Evolutionary conservation across 1,140 invertebrate genomes (phyloP).

Genomic region (Colletes latitarsis): DNA sequence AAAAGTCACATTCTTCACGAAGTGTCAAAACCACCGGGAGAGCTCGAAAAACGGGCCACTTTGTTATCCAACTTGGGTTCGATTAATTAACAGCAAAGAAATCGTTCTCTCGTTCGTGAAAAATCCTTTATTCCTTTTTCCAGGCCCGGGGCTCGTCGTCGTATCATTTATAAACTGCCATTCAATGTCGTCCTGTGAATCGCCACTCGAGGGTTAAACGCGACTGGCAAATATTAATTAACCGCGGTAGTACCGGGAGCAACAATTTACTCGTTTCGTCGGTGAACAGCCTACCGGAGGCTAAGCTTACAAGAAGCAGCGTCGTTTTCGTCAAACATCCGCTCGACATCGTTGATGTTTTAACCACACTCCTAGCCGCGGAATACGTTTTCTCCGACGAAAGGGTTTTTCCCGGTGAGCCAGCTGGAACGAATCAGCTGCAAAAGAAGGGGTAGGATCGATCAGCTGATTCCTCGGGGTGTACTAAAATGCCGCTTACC

Average conservation of each 20-base stretch:
- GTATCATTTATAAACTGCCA: neutral
- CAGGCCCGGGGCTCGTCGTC: neutral
- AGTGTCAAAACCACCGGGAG: constrained; percentile 37
- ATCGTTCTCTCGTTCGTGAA: neutral
- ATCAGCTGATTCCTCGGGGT: constrained; percentile 63
- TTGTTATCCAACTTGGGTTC: constrained; percentile 34
- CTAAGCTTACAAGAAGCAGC: too few relatives aligned
- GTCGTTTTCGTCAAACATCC: neutral
- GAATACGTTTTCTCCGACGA: neutral
- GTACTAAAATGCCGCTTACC: constrained; percentile 58
- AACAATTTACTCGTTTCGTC: constrained; percentile 1
- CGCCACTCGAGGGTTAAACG: neutral
- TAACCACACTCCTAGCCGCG: too few relatives aligned
- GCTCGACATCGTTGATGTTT: neutral
- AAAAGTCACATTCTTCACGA: constrained; percentile 31
- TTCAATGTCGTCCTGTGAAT: neutral
- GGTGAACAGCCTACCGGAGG: neutral
- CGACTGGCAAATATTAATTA: constrained; percentile 11
- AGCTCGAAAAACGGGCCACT: constrained; percentile 10
- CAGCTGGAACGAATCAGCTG: neutral
- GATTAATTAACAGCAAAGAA: constrained; percentile 36
- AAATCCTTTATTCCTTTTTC: neutral
- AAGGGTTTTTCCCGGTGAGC: constrained; percentile 26
- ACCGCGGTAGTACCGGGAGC: neutral
- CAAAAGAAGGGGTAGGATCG: constrained; percentile 54